These are phyloP conservation scores for Quadroppia sp. DNA, from an alignment of 2,888 invertebrate species.

Conservation along the genomic window DNA sequence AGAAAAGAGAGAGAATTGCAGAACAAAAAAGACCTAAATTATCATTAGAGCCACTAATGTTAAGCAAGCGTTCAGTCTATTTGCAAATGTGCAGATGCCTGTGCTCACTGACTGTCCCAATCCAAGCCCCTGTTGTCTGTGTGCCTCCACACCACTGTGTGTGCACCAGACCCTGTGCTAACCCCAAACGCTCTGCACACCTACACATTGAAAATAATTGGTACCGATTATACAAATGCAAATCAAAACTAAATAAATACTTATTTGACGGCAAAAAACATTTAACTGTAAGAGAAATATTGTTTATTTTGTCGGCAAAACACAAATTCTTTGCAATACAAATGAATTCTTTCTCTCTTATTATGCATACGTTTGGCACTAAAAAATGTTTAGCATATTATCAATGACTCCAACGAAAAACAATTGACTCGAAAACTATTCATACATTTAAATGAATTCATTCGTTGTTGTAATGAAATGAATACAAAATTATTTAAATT, in stretches of 20 bases:
- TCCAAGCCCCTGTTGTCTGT: not conserved
- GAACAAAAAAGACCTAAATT: constrained; percentile 29
- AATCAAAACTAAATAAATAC: constrained; percentile 23
- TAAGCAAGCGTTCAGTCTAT: constrained; percentile 26
- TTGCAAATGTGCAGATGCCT: constrained; percentile 23
- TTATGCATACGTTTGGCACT: constrained; percentile 15
- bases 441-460: not conserved
- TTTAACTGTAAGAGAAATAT: not conserved
- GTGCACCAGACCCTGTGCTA: not conserved
- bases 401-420: not conserved
- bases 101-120: not conserved
- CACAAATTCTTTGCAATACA: not conserved
- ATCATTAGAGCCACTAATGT: constrained; percentile 34
- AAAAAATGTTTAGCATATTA: constrained; percentile 7
- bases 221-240: constrained; percentile 21
- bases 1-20: not conserved
- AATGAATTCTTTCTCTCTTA: constrained; percentile 4
- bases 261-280: constrained; percentile 14
- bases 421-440: not conserved
- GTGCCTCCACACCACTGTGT: not conserved
- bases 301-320: constrained; percentile 1
- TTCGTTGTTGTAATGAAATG: no score
- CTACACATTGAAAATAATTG: not conserved
- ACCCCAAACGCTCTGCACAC: not conserved
- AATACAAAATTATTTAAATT: no score